phyloP scores from a whole-genome alignment of 30 jellyfish, hydroid and myxozoan genomes.

The Pseudorhiza aurosa region DNA sequence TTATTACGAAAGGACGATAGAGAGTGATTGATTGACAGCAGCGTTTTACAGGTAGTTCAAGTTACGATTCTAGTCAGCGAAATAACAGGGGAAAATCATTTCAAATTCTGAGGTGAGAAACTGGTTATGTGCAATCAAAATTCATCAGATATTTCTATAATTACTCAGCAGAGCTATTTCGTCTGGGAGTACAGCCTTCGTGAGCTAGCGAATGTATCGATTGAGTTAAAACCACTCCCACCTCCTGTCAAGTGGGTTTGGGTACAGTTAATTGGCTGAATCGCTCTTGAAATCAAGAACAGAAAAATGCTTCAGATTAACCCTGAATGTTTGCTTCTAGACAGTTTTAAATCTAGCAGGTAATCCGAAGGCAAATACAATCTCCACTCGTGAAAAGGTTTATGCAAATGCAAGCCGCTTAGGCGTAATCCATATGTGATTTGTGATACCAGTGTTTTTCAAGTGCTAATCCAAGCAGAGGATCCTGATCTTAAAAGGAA shows the following conservation, averaged over 20 bases:
- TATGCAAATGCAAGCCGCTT: constrained; percentile 29
- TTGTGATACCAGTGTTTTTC: constrained; percentile 22
- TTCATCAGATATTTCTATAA: too few species aligned
- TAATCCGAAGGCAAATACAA: constrained; percentile 23
- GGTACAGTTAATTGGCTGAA: constrained; percentile 18
- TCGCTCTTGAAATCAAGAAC: constrained; percentile 44
- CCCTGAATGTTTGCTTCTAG: constrained; percentile 1
- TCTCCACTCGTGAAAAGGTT: constrained; percentile 37
- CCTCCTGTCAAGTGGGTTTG: neutral
- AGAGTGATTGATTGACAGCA: too few species aligned
- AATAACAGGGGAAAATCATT: too few species aligned
- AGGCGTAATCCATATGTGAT: constrained; percentile 11
- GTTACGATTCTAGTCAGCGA: too few species aligned
- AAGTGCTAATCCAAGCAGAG: constrained; percentile 58
- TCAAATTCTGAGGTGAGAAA: too few species aligned
- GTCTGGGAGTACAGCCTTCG: too few species aligned
- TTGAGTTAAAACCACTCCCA: neutral
- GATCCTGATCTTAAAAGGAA: constrained; percentile 57
- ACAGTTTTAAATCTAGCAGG: neutral
- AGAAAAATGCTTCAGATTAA: constrained; percentile 18
- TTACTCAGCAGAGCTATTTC: too few species aligned
- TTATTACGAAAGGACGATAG: too few species aligned
- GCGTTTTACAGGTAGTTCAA: too few species aligned
- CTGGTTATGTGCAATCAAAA: too few species aligned
- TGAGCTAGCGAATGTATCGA: too few species aligned